phyloP scores from a whole-genome alignment of 2,113 vertebrate species.

The Delphinus delphis region DNA sequence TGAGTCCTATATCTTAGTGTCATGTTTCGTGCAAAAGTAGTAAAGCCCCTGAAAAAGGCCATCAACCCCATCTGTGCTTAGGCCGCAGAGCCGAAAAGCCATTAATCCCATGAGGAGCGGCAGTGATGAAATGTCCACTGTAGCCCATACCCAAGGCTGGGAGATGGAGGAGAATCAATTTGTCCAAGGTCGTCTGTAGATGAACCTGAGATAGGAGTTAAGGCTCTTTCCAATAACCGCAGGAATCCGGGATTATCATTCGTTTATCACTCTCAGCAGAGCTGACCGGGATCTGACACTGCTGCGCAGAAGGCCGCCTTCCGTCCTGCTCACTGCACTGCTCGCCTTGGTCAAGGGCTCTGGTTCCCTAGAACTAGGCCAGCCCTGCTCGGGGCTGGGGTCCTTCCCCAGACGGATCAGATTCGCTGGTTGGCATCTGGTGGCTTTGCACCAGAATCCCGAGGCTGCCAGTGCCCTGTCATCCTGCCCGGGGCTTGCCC shows the following conservation, averaged over 20 bases:
- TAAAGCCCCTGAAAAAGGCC: neutral
- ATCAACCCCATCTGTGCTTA: neutral
- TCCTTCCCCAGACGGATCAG: neutral
- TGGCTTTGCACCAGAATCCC: neutral
- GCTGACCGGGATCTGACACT: fast-evolving
- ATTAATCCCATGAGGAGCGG: neutral
- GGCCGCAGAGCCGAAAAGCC: neutral
- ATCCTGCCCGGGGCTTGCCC: fast-evolving
- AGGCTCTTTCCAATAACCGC: neutral
- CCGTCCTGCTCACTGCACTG: fast-evolving
- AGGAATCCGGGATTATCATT: neutral
- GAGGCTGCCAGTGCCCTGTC: neutral
- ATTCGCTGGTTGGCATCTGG: neutral
- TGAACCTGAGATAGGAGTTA: neutral
- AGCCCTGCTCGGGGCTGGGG: neutral
- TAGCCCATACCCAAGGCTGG: neutral
- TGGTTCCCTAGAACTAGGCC: neutral
- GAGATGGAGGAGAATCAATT: neutral
- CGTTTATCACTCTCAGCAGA: neutral
- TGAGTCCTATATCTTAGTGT: neutral
- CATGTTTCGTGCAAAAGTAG: neutral
- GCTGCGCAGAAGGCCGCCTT: neutral
- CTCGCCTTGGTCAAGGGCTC: neutral
- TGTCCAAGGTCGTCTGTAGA: neutral
- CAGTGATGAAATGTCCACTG: neutral